Conservation (phyloP, 2,888 invertebrate genomes). For the Agonopterix subpropinquella region DNA sequence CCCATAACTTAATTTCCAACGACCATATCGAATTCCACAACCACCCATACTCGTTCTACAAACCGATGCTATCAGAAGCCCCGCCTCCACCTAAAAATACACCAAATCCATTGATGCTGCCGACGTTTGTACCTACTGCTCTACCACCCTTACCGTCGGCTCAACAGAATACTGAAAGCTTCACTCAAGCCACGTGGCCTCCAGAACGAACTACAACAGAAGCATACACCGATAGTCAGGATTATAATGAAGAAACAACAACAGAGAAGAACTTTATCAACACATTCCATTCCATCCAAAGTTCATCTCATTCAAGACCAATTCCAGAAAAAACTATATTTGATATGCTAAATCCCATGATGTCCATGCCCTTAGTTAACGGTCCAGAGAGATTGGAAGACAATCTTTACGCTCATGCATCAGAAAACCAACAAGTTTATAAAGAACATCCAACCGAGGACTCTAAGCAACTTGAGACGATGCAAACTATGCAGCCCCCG, state of each 20-base stretch:
- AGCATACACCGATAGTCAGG: constrained; percentile 28
- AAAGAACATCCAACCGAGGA: constrained; percentile 44
- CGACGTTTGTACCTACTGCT: constrained; percentile 51
- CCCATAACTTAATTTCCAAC: constrained; percentile 52
- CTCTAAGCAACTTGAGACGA: constrained; percentile 55
- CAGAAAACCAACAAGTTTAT: constrained; percentile 57
- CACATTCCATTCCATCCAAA: constrained; percentile 20
- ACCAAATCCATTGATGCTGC: constrained; percentile 24
- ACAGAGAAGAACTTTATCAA: constrained; percentile 30
- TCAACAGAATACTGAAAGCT: constrained; percentile 14
- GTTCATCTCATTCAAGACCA: constrained; percentile 17
- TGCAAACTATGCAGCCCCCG: constrained; percentile 79
- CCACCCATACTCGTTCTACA: constrained; percentile 53
- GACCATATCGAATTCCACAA: constrained; percentile 38
- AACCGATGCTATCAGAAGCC: constrained; percentile 53
- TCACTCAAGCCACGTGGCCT: constrained; percentile 27
- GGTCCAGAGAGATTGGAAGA: constrained; percentile 60
- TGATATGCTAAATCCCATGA: constrained; percentile 63
- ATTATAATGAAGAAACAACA: constrained; percentile 37
- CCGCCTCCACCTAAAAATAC: constrained; percentile 48
- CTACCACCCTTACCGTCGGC: constrained; percentile 30
- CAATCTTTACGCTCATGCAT: constrained; percentile 60
- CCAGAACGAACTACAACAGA: constrained; percentile 34
- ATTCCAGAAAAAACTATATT: constrained; percentile 38
- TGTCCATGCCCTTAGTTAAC: constrained; percentile 61